A percentile compares a stretch with the other conserved stretches of the same genome.
Evolutionary conservation across 2,113 vertebrate genomes (phyloP).

Genomic region (Ammodramus savannarum): DNA sequence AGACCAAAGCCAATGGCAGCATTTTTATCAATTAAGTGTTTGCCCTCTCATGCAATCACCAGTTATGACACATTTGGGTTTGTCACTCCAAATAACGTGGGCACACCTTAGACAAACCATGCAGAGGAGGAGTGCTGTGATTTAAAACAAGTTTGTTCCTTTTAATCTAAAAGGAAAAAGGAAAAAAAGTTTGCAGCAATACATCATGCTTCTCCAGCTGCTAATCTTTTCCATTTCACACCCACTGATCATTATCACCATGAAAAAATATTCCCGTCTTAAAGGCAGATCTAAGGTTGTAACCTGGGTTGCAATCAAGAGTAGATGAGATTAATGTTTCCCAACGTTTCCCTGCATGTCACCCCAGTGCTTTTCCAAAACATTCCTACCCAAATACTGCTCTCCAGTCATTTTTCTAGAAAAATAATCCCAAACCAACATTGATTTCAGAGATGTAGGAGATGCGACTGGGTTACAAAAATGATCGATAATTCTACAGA

Average conservation of each 20-base stretch:
- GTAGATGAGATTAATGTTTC: neutral
- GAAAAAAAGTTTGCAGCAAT: slow-evolving; percentile 1
- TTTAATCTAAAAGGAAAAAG: slow-evolving; percentile 50
- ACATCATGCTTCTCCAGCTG: slow-evolving; percentile 20
- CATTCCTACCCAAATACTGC: neutral
- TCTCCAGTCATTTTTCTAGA: neutral
- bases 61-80: slow-evolving; percentile 45
- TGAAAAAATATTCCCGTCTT: slow-evolving; percentile 10
- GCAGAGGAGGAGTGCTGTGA: slow-evolving; percentile 23
- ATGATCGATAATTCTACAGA: neutral
- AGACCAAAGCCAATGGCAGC: slow-evolving; percentile 33
- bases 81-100: neutral
- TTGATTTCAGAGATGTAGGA: neutral
- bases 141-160: slow-evolving; percentile 46
- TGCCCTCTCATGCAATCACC: slow-evolving; percentile 41
- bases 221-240: slow-evolving; percentile 54
- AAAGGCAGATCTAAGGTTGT: slow-evolving; percentile 43
- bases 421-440: neutral
- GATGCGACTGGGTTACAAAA: fast-evolving
- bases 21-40: slow-evolving; percentile 58
- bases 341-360: neutral
- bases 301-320: neutral
- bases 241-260: slow-evolving; percentile 32
- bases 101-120: slow-evolving; percentile 49
- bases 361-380: neutral